A percentile compares a stretch with the other conserved stretches of the same genome.
phyloP scores from a whole-genome alignment of 2,797 vertebrate species.

The Chaenodraco wilsoni region DNA sequence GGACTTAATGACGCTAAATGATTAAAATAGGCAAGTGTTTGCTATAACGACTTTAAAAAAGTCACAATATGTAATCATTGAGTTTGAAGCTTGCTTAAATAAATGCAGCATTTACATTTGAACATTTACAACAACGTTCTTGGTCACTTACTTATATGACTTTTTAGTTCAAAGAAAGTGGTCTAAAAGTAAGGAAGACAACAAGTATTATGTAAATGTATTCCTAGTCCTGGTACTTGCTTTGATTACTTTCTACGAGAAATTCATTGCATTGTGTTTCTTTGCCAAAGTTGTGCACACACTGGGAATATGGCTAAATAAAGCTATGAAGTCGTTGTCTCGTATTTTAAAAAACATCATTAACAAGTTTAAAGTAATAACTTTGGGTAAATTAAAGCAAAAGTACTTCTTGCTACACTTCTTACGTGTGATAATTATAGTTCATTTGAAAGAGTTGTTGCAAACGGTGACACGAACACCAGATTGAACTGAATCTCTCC shows the following conservation, averaged over 20 bases:
- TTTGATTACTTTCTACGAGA: background rate
- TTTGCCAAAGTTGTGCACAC: background rate
- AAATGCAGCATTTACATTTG: background rate
- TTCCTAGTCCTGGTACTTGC: no score
- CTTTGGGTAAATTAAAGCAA: background rate
- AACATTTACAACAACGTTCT: background rate
- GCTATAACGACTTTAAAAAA: no score
- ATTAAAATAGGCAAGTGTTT: background rate
- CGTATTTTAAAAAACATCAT: background rate
- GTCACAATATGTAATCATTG: no score
- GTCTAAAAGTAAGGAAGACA: no score
- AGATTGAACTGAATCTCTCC: constrained; percentile 7
- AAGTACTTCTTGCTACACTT: background rate
- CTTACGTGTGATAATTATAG: background rate
- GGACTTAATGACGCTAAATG: background rate
- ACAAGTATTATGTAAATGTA: background rate
- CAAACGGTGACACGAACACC: constrained; percentile 4
- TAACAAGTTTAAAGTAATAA: background rate
- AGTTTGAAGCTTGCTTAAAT: no score
- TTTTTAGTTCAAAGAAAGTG: background rate
- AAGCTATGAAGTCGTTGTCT: background rate
- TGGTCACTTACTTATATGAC: background rate
- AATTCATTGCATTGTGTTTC: background rate
- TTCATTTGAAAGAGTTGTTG: background rate
- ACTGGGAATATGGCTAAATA: background rate